These are phyloP conservation scores for Lagothrix lagotricha DNA, from an alignment of 2,797 vertebrate genomes.

Conservation along the genomic window DNA sequence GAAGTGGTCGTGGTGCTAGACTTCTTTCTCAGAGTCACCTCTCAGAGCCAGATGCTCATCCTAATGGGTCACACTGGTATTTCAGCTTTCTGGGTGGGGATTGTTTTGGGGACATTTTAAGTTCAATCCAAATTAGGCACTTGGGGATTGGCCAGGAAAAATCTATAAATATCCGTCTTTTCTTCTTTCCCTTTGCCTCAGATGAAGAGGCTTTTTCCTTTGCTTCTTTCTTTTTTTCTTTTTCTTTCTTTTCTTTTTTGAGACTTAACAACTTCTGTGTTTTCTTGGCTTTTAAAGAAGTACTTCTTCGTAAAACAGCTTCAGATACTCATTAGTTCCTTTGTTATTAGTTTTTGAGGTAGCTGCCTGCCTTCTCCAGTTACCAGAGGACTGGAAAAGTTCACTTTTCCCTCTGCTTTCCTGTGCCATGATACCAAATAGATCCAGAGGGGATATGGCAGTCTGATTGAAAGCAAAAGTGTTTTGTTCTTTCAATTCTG, in stretches of 20 bases:
- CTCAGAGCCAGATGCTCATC: neutral
- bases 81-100: neutral
- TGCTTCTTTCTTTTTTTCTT: neutral
- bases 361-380: neutral
- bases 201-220: neutral
- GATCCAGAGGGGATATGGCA: neutral
- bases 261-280: neutral
- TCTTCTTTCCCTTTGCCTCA: slow-evolving; percentile 48
- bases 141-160: slow-evolving; percentile 65
- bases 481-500: neutral
- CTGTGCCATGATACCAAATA: neutral
- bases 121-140: slow-evolving; percentile 48
- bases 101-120: slow-evolving; percentile 20
- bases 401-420: neutral
- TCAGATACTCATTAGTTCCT: neutral
- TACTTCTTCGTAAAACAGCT: neutral
- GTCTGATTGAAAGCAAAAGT: neutral
- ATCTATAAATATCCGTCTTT: slow-evolving; percentile 66
- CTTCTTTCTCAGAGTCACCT: neutral
- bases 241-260: neutral
- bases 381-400: neutral
- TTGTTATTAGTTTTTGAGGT: neutral
- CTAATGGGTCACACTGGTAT: neutral
- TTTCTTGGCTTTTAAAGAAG: neutral
- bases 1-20: neutral